A percentile compares a stretch with the other conserved stretches of the same genome.
These are phyloP conservation scores for Eurystomus glaucurus DNA, from an alignment of 2,797 vertebrate genomes.

Conservation along the genomic window DNA sequence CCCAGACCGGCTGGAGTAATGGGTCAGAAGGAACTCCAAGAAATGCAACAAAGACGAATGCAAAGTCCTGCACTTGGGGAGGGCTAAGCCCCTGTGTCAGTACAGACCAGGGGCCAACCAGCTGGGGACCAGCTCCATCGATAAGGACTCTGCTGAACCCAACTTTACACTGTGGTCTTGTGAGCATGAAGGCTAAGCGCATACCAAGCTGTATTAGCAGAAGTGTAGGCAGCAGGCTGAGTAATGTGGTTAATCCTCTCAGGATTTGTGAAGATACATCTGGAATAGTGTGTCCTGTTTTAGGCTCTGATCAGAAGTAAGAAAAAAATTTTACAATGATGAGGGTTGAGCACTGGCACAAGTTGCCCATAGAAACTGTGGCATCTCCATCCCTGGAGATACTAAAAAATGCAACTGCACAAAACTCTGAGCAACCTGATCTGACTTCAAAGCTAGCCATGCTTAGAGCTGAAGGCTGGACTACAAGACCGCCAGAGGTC, in stretches of 20 bases:
- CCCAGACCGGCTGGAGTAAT: neutral
- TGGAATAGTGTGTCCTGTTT: neutral
- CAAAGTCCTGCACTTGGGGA: neutral
- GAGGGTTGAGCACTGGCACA: neutral
- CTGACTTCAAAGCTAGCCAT: slow-evolving; percentile 19
- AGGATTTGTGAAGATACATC: neutral
- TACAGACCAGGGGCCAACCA: neutral
- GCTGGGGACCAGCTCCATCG: neutral
- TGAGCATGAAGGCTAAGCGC: neutral
- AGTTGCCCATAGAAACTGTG: neutral
- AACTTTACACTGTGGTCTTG: accelerated
- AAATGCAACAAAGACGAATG: neutral
- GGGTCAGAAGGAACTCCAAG: neutral
- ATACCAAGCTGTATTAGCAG: neutral
- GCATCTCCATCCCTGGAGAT: neutral
- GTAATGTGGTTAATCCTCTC: neutral
- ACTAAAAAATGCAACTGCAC: neutral
- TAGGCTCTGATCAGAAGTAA: neutral
- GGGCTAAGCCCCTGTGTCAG: accelerated
- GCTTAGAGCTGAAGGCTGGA: slow-evolving; percentile 5
- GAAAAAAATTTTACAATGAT: neutral
- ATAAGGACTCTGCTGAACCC: neutral
- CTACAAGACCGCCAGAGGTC: neutral
- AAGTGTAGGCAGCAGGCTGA: neutral
- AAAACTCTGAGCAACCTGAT: neutral